Evolutionary conservation across 2,113 vertebrate genomes (phyloP).

Genomic region (Eolophus roseicapilla): DNA sequence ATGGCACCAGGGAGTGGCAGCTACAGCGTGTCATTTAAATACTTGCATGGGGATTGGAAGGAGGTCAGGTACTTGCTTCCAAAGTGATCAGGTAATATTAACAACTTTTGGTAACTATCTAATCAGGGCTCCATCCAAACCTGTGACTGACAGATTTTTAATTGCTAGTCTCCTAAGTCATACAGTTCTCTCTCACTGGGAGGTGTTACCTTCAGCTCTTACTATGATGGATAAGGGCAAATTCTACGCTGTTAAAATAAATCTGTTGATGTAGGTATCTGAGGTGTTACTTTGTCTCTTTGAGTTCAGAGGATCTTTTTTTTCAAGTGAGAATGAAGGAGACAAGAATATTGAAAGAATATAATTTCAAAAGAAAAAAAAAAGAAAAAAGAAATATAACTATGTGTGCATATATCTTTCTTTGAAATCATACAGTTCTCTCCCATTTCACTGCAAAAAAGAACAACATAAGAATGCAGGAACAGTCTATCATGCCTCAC

Average conservation of each 20-base stretch:
- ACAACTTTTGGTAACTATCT: conserved; percentile 22
- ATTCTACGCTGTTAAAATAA: not conserved
- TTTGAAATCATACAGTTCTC: conserved; percentile 4
- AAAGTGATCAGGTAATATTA: not conserved
- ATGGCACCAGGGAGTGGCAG: not conserved
- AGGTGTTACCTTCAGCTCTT: conserved; percentile 42
- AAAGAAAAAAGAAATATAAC: not conserved
- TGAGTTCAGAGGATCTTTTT: not conserved
- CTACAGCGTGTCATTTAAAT: not conserved
- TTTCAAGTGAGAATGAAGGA: not conserved
- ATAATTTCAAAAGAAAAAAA: not conserved
- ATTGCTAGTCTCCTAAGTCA: conserved; percentile 50
- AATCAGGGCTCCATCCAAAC: conserved; percentile 25
- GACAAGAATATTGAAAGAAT: not conserved
- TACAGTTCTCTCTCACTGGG: not conserved
- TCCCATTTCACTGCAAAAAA: conserved; percentile 50
- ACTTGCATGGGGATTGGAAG: not conserved
- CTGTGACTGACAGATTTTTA: conserved; percentile 63
- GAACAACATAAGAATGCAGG: conserved; percentile 44
- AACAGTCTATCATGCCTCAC: conserved; percentile 72
- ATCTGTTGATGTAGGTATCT: not conserved
- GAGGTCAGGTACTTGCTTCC: not conserved
- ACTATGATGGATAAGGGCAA: conserved; percentile 20
- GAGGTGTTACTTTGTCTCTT: not conserved
- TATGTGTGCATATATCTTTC: not conserved